Conservation (phyloP, 2,888 invertebrate genomes). For the Apantesis nais region DNA sequence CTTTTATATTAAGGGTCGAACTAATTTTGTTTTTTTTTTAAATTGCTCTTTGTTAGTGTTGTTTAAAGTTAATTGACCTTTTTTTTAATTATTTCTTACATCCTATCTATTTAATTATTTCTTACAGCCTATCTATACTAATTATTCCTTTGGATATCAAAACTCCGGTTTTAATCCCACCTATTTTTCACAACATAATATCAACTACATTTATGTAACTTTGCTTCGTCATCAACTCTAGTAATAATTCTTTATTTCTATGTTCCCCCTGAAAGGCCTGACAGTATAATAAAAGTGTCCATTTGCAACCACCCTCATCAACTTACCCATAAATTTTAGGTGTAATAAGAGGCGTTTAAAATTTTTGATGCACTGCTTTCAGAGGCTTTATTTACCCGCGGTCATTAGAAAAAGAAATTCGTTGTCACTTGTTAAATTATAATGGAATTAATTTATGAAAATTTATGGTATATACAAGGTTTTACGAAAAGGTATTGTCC, state of each 20-base stretch:
- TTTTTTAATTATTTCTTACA: no score
- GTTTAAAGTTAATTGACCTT: no score
- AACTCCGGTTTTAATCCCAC: no score
- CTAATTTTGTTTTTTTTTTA: no score
- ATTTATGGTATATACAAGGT: not conserved
- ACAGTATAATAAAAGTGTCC: conserved; percentile 61
- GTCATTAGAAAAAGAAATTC: not conserved
- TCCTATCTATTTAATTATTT: no score
- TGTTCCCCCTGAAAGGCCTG: conserved; percentile 48
- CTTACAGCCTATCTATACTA: no score
- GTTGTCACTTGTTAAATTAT: not conserved
- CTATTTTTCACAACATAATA: not conserved
- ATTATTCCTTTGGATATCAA: no score
- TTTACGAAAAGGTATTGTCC: not conserved
- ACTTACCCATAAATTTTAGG: conserved; percentile 54
- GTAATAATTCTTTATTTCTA: conserved; percentile 45
- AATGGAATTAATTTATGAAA: not conserved
- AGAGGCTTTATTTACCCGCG: conserved; percentile 10
- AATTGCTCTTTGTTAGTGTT: no score
- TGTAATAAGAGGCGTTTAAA: conserved; percentile 46
- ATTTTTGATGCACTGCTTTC: conserved; percentile 46
- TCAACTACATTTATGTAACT: conserved; percentile 4
- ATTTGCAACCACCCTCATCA: conserved; percentile 63
- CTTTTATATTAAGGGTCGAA: no score
- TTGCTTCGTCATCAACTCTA: not conserved